These are phyloP conservation scores for Anolis sagrei DNA, from an alignment of 2,113 vertebrate species.

Conservation along the genomic window DNA sequence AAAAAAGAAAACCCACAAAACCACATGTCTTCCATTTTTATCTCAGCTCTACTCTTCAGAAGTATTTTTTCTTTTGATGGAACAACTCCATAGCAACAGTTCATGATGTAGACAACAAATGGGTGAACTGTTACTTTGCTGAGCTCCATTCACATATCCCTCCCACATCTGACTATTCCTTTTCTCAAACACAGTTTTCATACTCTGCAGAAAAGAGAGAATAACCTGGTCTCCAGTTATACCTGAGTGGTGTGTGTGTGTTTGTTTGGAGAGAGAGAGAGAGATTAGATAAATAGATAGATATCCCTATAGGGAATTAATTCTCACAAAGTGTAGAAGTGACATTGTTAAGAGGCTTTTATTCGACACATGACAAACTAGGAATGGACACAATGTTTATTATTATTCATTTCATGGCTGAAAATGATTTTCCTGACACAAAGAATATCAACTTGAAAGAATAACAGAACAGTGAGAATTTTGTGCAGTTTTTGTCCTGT, in stretches of 20 bases:
- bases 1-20: not conserved
- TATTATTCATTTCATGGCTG: not conserved
- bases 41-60: not conserved
- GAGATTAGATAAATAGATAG: too few relatives aligned
- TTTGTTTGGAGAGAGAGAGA: too few relatives aligned
- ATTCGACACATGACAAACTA: not conserved
- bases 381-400: not conserved
- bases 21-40: not conserved
- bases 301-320: not conserved
- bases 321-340: not conserved
- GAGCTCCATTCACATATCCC: conserved; percentile 26
- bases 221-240: not conserved
- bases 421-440: not conserved
- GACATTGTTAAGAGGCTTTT: not conserved
- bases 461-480: too few relatives aligned
- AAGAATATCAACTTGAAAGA: too few relatives aligned
- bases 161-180: not conserved
- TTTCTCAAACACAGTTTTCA: conserved; percentile 16
- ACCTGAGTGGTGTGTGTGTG: not conserved
- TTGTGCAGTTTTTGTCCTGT: too few relatives aligned
- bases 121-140: not conserved
- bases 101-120: not conserved
- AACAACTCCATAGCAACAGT: conserved; percentile 20
- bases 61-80: conserved; percentile 21
- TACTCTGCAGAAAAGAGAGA: conserved; percentile 12